Percentiles rank a stretch among this genome's conserved stretches.
These are phyloP conservation scores for Liparis tanakae DNA, from an alignment of 2,797 vertebrate genomes.

Conservation along the genomic window DNA sequence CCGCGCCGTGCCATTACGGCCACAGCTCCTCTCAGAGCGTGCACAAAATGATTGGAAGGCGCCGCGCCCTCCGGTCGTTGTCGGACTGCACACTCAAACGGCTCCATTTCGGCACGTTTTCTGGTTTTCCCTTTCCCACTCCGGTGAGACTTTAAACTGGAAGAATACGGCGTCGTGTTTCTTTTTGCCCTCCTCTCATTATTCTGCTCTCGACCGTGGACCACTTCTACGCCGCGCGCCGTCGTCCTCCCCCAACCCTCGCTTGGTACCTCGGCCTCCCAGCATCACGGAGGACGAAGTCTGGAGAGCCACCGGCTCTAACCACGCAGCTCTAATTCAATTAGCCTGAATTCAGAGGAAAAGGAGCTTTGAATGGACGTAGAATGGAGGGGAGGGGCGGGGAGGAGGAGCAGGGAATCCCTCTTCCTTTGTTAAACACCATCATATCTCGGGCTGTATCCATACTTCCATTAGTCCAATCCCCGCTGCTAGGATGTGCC, in stretches of 20 bases:
- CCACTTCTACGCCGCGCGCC: slow-evolving; percentile 5
- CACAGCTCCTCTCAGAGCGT: slow-evolving; percentile 18
- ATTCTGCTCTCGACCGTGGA: slow-evolving; percentile 16
- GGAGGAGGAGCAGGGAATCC: slow-evolving; percentile 47
- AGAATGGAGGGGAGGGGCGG: slow-evolving; percentile 40
- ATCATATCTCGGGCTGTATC: slow-evolving; percentile 56
- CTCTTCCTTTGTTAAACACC: slow-evolving; percentile 63
- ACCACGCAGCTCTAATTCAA: slow-evolving; percentile 71
- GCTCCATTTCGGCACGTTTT: slow-evolving; percentile 11
- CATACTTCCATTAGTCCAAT: slow-evolving; percentile 55
- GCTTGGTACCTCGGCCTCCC: slow-evolving; percentile 3
- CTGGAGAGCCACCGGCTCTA: slow-evolving; percentile 43
- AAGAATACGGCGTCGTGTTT: not conserved
- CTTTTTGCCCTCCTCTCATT: slow-evolving; percentile 21
- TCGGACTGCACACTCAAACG: slow-evolving; percentile 8
- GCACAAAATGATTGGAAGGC: slow-evolving; percentile 32
- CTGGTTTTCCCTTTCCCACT: slow-evolving; percentile 21
- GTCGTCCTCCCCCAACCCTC: slow-evolving; percentile 14
- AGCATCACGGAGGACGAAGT: slow-evolving; percentile 24
- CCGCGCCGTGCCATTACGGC: slow-evolving; percentile 40
- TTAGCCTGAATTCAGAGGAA: slow-evolving; percentile 62
- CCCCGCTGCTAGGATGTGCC: slow-evolving; percentile 56
- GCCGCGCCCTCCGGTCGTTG: slow-evolving; percentile 15
- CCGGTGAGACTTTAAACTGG: not conserved
- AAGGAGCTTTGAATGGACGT: slow-evolving; percentile 28